These are phyloP conservation scores for Terebella lapidaria DNA, from an alignment of 2,888 invertebrate species.

Conservation along the genomic window DNA sequence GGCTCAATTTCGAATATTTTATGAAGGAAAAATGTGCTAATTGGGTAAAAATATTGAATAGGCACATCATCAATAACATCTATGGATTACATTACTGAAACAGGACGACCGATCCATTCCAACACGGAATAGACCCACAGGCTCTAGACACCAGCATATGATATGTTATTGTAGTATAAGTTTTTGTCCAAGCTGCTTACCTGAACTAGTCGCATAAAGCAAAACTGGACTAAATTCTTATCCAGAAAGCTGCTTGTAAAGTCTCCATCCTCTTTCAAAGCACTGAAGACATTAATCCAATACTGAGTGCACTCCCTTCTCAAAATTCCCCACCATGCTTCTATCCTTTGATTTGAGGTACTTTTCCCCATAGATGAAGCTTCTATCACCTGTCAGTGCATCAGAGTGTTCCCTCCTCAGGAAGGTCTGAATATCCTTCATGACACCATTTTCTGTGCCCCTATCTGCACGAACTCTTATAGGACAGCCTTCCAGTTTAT, in stretches of 20 bases:
- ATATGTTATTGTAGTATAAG: too few relatives aligned
- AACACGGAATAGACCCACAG: too few relatives aligned
- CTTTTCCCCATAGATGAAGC: background rate
- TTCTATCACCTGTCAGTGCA: background rate
- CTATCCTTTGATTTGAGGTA: constrained; percentile 2
- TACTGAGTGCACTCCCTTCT: background rate
- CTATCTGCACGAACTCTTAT: background rate
- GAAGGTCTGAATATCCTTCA: background rate
- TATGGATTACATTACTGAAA: background rate
- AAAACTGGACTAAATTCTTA: background rate
- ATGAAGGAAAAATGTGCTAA: too few relatives aligned
- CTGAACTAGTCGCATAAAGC: background rate
- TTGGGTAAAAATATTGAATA: background rate
- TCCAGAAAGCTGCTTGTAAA: background rate
- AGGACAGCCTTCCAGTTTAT: background rate
- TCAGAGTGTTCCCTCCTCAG: background rate
- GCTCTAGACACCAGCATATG: too few relatives aligned
- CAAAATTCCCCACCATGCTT: constrained; percentile 1
- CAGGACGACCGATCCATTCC: too few relatives aligned
- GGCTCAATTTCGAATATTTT: too few relatives aligned
- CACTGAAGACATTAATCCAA: background rate
- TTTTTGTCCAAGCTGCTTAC: background rate
- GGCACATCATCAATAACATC: background rate
- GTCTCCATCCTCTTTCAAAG: background rate
- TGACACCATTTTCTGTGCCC: constrained; percentile 1